A percentile compares a stretch with the other conserved stretches of the same genome.
Evolutionary conservation across 1,140 invertebrate genomes (phyloP).

Genomic region (Drosophila grimshawi): DNA sequence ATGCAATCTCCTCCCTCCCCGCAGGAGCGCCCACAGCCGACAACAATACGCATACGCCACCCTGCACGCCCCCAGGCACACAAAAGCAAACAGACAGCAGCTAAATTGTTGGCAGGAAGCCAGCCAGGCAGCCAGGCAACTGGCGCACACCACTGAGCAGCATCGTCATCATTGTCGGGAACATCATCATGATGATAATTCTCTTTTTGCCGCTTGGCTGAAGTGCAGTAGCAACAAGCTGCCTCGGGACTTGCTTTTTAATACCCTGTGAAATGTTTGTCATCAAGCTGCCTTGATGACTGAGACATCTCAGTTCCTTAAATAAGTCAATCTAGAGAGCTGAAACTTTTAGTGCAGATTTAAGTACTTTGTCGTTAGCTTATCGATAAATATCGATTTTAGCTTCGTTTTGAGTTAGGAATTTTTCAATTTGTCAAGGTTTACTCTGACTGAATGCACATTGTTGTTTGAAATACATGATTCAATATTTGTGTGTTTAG

Average conservation of each 20-base stretch:
- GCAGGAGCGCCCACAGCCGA: constrained; percentile 26
- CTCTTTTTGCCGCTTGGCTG: constrained; percentile 54
- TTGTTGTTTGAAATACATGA: too few species aligned
- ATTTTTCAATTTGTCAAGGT: too few species aligned
- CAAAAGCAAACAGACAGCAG: constrained; percentile 49
- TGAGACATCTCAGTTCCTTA: too few species aligned
- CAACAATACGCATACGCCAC: constrained; percentile 73
- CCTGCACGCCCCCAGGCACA: neutral
- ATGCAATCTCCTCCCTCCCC: neutral
- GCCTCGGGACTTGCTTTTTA: constrained; percentile 22
- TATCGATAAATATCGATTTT: too few species aligned
- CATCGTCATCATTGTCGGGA: constrained; percentile 34
- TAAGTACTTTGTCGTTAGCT: too few species aligned
- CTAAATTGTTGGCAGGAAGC: constrained; percentile 78
- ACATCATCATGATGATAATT: constrained; percentile 22
- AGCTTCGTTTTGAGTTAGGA: too few species aligned
- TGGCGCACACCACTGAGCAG: constrained; percentile 44
- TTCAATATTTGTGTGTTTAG: too few species aligned
- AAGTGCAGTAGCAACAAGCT: constrained; percentile 53
- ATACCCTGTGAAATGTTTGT: neutral
- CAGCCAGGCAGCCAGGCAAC: constrained; percentile 44
- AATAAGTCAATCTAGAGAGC: too few species aligned
- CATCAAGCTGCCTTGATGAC: too few species aligned
- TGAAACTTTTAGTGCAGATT: too few species aligned
- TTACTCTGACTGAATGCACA: too few species aligned